These are phyloP conservation scores for Nipponia nippon DNA, from an alignment of 2,113 vertebrate genomes.

Conservation along the genomic window DNA sequence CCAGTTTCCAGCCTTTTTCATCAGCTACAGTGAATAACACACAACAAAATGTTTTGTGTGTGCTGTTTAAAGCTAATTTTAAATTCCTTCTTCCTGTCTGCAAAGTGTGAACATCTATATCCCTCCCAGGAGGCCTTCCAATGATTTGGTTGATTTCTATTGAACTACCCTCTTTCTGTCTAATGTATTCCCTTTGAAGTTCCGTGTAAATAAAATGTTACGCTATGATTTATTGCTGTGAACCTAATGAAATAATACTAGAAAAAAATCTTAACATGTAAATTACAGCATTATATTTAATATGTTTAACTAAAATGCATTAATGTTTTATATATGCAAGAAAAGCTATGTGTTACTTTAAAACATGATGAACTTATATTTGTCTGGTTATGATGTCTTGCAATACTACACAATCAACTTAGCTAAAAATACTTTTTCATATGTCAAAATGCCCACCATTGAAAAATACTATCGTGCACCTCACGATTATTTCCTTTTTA, in stretches of 20 bases:
- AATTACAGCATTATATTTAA: constrained; percentile 49
- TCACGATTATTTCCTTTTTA: constrained; percentile 41
- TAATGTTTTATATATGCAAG: constrained; percentile 56
- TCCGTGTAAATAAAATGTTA: constrained; percentile 59
- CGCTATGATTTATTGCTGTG: constrained; percentile 74
- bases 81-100: constrained; percentile 60
- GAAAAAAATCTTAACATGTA: constrained; percentile 50
- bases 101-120: constrained; percentile 61
- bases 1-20: constrained; percentile 56
- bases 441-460: constrained; percentile 69
- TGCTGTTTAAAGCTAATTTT: constrained; percentile 76
- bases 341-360: constrained; percentile 50
- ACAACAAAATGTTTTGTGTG: constrained; percentile 63
- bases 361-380: constrained; percentile 62
- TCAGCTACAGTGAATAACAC: constrained; percentile 59
- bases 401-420: constrained; percentile 65
- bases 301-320: constrained; percentile 67
- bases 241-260: constrained; percentile 67
- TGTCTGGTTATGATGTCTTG: constrained; percentile 42
- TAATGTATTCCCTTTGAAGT: constrained; percentile 65
- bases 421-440: constrained; percentile 69
- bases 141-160: constrained; percentile 62
- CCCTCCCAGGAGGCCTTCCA: constrained; percentile 65
- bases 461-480: constrained; percentile 68
- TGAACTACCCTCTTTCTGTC: constrained; percentile 57